Evolutionary conservation across 2,113 vertebrate genomes (phyloP), one percentile per base, ranked within the genome.

Genomic region (Leucopsar rothschildi): DNA sequence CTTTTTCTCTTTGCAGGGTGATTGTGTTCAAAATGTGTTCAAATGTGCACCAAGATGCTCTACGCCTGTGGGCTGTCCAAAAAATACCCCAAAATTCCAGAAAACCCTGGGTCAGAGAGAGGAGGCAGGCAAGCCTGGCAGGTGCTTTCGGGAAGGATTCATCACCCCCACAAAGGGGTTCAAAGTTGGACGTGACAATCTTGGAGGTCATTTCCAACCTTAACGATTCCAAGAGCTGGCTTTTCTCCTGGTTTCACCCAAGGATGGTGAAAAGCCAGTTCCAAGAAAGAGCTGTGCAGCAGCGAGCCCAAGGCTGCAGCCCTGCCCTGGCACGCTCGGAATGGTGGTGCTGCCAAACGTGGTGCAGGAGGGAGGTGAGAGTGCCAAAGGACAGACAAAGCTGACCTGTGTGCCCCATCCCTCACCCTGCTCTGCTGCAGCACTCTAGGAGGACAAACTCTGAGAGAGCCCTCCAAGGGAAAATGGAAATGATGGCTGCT

Each of bases 301-400:
- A n/a, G 35, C 0, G 3, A 75, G 71, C 29, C 71, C 71, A 31
- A 42, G 56, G 76, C 85, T 91, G 65, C 65, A 40, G 1, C 8
- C 11, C n/a, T 61, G 73, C 33, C 21, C 49, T 2, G 3, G 69
- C 37, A 71, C 1, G 3, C 63, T 66, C 0, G 2, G 75, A 37
- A 7, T 5, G 4, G 6, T 3, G 69, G 18, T 0, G 2, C 1
- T 81, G 75, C 69, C 70, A 33, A 29, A 29, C 0, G 3, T 0
- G 8, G 17, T 9, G 11, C 19, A 11, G 47, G 73, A 40, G 37
- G 1, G 55, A 53, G 0, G 10, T 45, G 52, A 52, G 15, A 15
- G 17, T 24, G 47, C 63, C 16, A 11, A 53, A 39, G 60, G 59
- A 53, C 9, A 12, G 15, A 20, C 1, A 7, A 53, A 53, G 45